Conservation (phyloP, 2,888 invertebrate genomes). For the Scaeva pyrastri region DNA sequence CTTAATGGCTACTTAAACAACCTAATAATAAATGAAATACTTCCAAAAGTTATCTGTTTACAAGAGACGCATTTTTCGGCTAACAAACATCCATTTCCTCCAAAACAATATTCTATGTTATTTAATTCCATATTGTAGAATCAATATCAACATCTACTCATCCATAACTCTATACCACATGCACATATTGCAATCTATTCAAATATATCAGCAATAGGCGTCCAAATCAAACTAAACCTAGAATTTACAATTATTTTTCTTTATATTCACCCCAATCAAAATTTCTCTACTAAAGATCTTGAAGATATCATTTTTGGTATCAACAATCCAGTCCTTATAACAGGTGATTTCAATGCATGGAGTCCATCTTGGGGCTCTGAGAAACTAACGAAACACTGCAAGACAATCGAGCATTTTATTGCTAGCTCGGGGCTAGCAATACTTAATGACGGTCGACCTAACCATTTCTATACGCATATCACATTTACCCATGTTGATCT, state of each 20-base stretch:
- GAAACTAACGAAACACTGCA: conserved; percentile 12
- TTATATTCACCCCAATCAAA: conserved; percentile 57
- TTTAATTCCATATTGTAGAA: no score
- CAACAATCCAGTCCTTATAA: not conserved
- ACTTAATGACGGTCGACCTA: no score
- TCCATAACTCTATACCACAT: conserved; percentile 24
- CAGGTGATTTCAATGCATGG: conserved; percentile 55
- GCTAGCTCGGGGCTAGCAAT: conserved; percentile 28
- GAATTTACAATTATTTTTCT: no score
- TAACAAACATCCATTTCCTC: no score
- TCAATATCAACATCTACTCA: no score
- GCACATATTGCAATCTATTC: conserved; percentile 30
- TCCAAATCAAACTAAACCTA: conserved; percentile 53
- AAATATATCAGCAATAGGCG: conserved; percentile 41
- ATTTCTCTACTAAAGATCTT: conserved; percentile 24
- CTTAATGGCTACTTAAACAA: no score
- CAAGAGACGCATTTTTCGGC: no score
- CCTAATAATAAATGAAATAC: no score
- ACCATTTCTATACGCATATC: no score
- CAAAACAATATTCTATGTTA: no score
- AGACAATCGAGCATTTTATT: conserved; percentile 43
- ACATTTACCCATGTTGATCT: no score
- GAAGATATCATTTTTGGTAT: conserved; percentile 23
- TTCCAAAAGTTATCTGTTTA: no score
- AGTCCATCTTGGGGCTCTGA: conserved; percentile 57